Evolutionary conservation across 2,113 vertebrate genomes (phyloP).

Genomic region (Panthera uncia): DNA sequence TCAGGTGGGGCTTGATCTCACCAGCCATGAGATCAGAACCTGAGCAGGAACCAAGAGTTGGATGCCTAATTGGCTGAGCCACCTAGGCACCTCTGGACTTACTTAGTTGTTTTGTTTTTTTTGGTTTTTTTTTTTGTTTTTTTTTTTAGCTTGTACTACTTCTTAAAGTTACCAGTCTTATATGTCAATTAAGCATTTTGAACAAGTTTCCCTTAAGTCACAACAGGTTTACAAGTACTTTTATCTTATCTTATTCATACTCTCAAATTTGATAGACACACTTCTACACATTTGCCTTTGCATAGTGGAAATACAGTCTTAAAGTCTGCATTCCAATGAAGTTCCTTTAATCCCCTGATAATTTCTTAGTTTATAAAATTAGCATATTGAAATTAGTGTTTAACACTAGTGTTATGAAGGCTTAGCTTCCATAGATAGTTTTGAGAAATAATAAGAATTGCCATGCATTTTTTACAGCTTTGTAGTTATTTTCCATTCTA

Average conservation of each 20-base stretch:
- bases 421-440: not conserved
- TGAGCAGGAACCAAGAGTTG: too few species aligned
- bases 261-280: not conserved
- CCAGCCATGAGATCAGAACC: too few species aligned
- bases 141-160: not conserved
- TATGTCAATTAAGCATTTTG: not conserved
- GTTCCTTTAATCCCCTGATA: not conserved
- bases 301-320: not conserved
- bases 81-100: too few species aligned
- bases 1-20: too few species aligned
- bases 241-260: not conserved
- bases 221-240: not conserved
- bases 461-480: not conserved
- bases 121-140: not conserved
- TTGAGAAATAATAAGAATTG: not conserved
- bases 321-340: not conserved
- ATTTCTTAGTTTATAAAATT: constrained; percentile 9
- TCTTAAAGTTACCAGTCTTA: not conserved
- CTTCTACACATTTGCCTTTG: not conserved
- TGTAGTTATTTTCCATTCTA: not conserved
- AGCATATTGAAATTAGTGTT: constrained; percentile 27
- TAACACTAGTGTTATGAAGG: not conserved
- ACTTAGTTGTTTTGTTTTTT: too few species aligned
- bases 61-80: too few species aligned
- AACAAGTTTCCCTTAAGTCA: not conserved